Conservation (phyloP, 1,140 invertebrate genomes). For the Euura saliciscinereae region DNA sequence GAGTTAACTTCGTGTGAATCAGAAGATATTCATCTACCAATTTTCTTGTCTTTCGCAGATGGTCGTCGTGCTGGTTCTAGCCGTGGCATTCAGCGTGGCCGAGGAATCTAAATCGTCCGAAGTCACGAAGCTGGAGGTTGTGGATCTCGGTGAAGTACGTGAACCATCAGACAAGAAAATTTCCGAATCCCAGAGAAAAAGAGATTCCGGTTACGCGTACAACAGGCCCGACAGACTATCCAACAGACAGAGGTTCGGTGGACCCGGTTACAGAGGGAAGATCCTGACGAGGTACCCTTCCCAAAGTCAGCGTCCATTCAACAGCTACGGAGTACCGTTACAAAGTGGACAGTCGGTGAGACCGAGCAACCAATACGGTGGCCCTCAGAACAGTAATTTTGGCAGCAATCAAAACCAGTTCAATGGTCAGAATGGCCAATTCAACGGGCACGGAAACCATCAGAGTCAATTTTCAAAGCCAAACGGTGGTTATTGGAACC, state of each 20-base stretch:
- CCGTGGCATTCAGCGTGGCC: conserved; percentile 9
- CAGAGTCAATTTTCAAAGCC: background rate
- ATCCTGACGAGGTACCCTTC: conserved; percentile 30
- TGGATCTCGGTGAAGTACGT: conserved; percentile 23
- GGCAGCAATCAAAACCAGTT: background rate
- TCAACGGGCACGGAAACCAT: background rate
- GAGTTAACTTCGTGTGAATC: background rate
- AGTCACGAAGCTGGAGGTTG: conserved; percentile 28
- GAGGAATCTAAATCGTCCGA: conserved; percentile 18
- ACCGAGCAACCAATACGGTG: conserved; percentile 17
- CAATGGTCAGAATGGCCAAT: background rate
- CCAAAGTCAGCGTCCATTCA: conserved; percentile 44
- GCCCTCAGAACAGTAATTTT: background rate
- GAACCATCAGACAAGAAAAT: conserved; percentile 17
- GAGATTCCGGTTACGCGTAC: conserved; percentile 48
- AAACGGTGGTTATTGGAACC: conserved; percentile 19
- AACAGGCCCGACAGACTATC: conserved; percentile 28
- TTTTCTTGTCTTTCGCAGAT: background rate
- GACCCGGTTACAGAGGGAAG: conserved; percentile 27
- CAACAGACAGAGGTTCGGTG: background rate
- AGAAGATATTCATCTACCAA: background rate
- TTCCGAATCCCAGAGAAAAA: conserved; percentile 40
- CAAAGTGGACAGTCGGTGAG: conserved; percentile 21
- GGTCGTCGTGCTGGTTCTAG: background rate
- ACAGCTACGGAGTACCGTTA: conserved; percentile 46